These are phyloP conservation scores for Diadegma fenestrale DNA, from an alignment of 2,888 invertebrate genomes.

Conservation along the genomic window DNA sequence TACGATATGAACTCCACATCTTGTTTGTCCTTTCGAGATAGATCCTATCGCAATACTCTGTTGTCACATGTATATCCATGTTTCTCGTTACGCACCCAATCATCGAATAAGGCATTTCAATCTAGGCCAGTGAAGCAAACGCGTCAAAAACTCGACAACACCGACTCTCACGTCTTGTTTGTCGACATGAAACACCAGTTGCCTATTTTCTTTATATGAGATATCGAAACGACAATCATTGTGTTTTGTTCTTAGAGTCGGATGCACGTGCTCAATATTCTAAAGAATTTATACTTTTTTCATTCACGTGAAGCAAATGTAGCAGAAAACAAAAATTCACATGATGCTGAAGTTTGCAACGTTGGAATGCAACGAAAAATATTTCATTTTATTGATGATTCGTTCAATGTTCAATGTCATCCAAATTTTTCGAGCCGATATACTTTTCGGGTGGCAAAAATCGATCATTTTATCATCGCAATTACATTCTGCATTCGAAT, in stretches of 20 bases:
- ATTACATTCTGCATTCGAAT: too few relatives aligned
- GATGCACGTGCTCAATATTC: background rate
- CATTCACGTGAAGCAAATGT: background rate
- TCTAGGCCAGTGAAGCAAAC: conserved; percentile 56
- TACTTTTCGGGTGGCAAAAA: too few relatives aligned
- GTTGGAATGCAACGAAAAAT: too few relatives aligned
- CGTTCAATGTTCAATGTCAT: too few relatives aligned
- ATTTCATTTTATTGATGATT: too few relatives aligned
- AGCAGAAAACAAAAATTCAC: background rate
- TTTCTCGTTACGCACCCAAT: conserved; percentile 38
- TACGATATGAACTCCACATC: background rate
- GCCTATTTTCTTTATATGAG: conserved; percentile 24
- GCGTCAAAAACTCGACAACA: conserved; percentile 4
- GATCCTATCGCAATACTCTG: conserved; percentile 11
- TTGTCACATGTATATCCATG: conserved; percentile 36
- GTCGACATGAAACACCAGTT: conserved; percentile 35
- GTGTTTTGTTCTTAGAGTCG: background rate
- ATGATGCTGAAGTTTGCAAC: too few relatives aligned
- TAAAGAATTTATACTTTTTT: background rate
- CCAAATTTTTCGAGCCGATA: too few relatives aligned
- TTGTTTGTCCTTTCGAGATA: conserved; percentile 33
- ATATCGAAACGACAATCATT: conserved; percentile 24
- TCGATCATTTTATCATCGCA: too few relatives aligned
- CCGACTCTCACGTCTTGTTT: conserved; percentile 45
- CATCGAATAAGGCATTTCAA: conserved; percentile 55